These are phyloP conservation scores for Gymnogyps californianus DNA, from an alignment of 2,113 vertebrate genomes.

Conservation along the genomic window DNA sequence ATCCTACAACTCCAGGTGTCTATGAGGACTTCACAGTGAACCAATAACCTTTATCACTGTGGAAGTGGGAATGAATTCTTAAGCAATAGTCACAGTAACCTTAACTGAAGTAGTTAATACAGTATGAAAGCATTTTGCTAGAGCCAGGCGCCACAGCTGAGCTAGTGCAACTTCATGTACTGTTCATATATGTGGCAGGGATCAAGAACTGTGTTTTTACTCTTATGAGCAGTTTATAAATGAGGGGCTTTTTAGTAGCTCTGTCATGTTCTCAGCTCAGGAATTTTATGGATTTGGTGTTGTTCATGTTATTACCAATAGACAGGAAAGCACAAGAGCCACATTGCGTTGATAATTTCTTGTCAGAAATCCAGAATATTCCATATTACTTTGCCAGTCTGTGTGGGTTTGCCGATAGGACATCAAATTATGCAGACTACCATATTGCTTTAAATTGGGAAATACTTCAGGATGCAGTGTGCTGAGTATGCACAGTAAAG, in stretches of 20 bases:
- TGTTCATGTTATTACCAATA: background rate
- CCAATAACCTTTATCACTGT: background rate
- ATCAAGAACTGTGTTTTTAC: background rate
- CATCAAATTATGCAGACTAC: background rate
- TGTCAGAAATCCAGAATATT: background rate
- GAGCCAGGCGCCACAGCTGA: background rate
- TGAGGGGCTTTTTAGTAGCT: fast-evolving
- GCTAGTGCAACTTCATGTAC: background rate
- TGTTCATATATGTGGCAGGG: background rate
- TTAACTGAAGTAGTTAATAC: background rate
- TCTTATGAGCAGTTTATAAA: background rate
- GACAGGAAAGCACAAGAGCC: background rate
- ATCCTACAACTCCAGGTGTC: background rate
- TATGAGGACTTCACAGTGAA: background rate
- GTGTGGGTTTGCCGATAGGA: background rate
- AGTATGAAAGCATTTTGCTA: background rate
- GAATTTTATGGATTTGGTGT: background rate
- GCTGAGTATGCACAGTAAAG: background rate
- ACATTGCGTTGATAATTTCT: background rate
- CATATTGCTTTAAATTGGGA: background rate
- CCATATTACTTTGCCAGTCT: background rate
- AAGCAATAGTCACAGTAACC: background rate
- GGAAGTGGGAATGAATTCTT: background rate
- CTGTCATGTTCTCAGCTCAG: background rate
- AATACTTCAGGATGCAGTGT: background rate